Percentiles rank a stretch among this genome's conserved stretches.
Evolutionary conservation across 2,113 vertebrate genomes (phyloP).

Genomic region (Ornithorhynchus anatinus): DNA sequence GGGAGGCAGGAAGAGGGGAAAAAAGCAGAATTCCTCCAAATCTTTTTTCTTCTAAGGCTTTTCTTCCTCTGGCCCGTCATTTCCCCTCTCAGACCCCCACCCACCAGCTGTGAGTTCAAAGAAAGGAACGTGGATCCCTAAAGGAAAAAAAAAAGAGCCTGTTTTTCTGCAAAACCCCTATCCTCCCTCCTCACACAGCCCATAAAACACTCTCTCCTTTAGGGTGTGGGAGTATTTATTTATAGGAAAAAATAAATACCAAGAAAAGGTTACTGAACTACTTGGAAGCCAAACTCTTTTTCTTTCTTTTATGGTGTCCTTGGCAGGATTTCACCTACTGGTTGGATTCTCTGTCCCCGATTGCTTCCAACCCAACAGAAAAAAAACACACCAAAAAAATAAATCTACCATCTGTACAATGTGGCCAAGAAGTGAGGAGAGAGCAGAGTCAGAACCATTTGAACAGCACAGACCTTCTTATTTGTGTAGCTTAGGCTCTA

Average conservation of each 20-base stretch:
- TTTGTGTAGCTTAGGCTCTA: neutral
- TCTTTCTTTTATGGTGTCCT: neutral
- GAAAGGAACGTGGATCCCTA: neutral
- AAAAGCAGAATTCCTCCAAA: neutral
- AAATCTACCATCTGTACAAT: neutral
- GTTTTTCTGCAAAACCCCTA: neutral
- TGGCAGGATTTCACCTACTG: neutral
- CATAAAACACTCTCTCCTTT: neutral
- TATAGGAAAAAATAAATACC: neutral
- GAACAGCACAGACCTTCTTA: neutral
- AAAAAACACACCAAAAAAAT: neutral
- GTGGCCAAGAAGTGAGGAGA: neutral
- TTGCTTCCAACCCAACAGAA: too few species aligned
- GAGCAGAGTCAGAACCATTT: neutral
- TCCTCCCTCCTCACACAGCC: neutral
- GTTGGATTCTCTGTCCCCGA: neutral
- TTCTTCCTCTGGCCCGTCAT: neutral
- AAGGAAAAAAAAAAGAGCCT: neutral
- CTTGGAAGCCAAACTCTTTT: neutral
- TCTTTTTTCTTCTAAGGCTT: neutral
- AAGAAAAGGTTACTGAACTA: neutral
- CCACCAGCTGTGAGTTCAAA: neutral
- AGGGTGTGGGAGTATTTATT: neutral
- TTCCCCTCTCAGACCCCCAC: neutral
- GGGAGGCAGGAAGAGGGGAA: neutral